Evolutionary conservation across 1,140 invertebrate genomes (phyloP).

Genomic region (Drosophila pandora): DNA sequence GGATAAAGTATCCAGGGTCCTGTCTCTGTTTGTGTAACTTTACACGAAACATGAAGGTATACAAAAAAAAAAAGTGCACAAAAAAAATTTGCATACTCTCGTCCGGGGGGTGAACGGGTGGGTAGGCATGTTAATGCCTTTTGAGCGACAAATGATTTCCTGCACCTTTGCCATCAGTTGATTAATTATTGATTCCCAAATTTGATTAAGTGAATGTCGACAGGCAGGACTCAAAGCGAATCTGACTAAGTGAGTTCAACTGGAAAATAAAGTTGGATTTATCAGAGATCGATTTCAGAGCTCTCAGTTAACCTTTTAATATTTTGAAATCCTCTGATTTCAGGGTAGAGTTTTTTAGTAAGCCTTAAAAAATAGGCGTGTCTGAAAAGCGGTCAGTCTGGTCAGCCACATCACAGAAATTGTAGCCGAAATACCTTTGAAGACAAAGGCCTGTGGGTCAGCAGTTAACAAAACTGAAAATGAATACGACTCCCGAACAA

Average conservation of each 20-base stretch:
- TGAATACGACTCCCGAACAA: slow-evolving; percentile 22
- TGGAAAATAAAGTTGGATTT: slow-evolving; percentile 40
- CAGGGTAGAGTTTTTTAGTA: background rate
- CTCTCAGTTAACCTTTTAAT: slow-evolving; percentile 3
- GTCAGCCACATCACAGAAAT: slow-evolving; percentile 17
- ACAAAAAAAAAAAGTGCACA: background rate
- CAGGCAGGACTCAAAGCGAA: slow-evolving; percentile 9
- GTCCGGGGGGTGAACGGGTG: slow-evolving; percentile 19
- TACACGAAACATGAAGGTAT: slow-evolving; percentile 41
- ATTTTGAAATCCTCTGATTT: background rate
- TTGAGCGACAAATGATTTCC: slow-evolving; percentile 68
- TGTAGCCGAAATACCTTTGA: background rate
- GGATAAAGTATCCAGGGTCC: slow-evolving; percentile 11
- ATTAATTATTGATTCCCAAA: slow-evolving; percentile 78
- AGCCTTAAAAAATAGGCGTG: slow-evolving; percentile 8
- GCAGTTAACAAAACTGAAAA: slow-evolving; percentile 18
- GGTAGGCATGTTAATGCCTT: slow-evolving; percentile 41
- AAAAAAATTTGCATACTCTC: slow-evolving; percentile 63
- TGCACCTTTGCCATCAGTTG: slow-evolving; percentile 56
- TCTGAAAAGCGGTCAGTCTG: slow-evolving; percentile 25
- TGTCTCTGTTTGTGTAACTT: slow-evolving; percentile 60
- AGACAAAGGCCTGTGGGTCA: slow-evolving; percentile 43
- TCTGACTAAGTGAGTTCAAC: slow-evolving; percentile 46
- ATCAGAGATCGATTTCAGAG: slow-evolving; percentile 28
- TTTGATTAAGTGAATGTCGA: slow-evolving; percentile 68